Base-by-base conservation (phyloP, 2,888 invertebrate species). In the Bombyx huttoni region DNA sequence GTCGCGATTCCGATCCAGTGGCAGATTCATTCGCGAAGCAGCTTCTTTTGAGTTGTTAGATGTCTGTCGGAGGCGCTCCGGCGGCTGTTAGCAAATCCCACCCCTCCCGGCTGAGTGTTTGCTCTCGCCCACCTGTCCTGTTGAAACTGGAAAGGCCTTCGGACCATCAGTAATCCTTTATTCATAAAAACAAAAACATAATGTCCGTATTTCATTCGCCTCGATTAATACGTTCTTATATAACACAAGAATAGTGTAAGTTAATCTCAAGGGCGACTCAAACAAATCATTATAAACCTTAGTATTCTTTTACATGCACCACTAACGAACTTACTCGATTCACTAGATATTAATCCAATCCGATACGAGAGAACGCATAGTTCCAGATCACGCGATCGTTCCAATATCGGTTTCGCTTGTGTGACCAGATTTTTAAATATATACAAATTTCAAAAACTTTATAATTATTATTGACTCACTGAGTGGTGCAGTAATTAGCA, bases 321-420 rank as follows among this genome's bases (percentile, higher is more conserved):
- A 49, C 57, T 61, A 61, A 63, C 59, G 56, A 63, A 58, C 60
- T 64, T 58, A 58, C 59, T 58, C 53, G 48, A 56, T 56, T 53
- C 55, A 50, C 55, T 52, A 47, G 48, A 57, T 56, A 55, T 56
- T 54, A 51, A 56, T 56, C 56, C 55, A 58, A 56, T 48, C 51
- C 50, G 49, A 54, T 52, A 51, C 53, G 40, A 55, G 40, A 55
- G 55, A 57, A 55, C 53, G 56, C 48, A 71, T 65, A 52, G 59
- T 56, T 53, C 48, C 53, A 40, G 49, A 62, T 61, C 71, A 72
- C 68, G 72, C 71, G 51, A 68, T 50, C 57, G 54, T 54, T 61
- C 35, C 49, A 50, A 48, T 50, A 45, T 40, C 48, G 40, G 12
- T 40, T 40, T 10, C 24, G 24, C 40, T 12, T 10, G 40, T 40